phyloP scores from a whole-genome alignment of 2,797 vertebrate genomes.

The Crenichthys baileyi region DNA sequence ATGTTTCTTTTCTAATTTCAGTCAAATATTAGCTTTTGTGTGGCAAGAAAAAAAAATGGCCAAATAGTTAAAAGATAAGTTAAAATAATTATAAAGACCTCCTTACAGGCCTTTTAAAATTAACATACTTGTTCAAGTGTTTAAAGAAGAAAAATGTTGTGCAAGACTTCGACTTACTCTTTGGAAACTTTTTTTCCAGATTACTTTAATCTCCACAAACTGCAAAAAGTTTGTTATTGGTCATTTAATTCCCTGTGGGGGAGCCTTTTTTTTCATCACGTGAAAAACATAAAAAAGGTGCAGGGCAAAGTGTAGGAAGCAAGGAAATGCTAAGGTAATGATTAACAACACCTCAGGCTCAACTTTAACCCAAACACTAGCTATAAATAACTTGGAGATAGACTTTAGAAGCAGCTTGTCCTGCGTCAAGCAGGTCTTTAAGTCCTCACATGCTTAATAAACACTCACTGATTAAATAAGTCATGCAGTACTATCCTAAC shows the following conservation, averaged over 20 bases:
- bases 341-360: constrained; percentile 53
- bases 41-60: not conserved
- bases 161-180: not conserved
- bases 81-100: not conserved
- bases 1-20: too few species aligned
- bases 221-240: not conserved
- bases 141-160: not conserved
- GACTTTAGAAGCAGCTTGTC: constrained; percentile 52
- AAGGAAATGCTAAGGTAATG: constrained; percentile 59
- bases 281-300: constrained; percentile 37
- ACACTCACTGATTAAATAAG: constrained; percentile 43
- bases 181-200: not conserved
- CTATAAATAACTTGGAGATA: constrained; percentile 73
- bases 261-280: not conserved
- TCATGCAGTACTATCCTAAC: constrained; percentile 20
- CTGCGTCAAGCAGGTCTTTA: constrained; percentile 32
- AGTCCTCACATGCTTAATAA: constrained; percentile 28
- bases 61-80: not conserved
- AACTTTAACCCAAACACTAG: constrained; percentile 33
- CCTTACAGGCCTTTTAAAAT: not conserved
- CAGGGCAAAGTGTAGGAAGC: constrained; percentile 29
- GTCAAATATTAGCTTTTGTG: not conserved
- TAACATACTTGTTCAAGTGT: not conserved
- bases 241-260: not conserved
- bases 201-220: not conserved